Evolutionary conservation across 2,113 vertebrate genomes (phyloP).

Genomic region (Prochilodus magdalenae): DNA sequence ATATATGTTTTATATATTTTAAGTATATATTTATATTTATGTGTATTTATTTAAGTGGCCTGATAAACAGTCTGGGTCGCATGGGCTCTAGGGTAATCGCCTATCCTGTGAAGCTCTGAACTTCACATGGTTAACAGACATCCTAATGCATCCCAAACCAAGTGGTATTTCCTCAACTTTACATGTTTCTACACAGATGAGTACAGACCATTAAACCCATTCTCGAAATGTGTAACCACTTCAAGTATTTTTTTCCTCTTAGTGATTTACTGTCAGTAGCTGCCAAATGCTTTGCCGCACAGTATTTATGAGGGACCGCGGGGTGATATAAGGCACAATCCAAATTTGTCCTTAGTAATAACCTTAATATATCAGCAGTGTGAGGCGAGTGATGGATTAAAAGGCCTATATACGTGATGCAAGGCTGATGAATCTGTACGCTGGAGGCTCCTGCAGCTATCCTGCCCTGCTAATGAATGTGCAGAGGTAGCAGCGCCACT

Average conservation of each 20-base stretch:
- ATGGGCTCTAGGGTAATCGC: no score
- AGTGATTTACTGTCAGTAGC: slow-evolving; percentile 2
- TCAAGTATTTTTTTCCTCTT: slow-evolving; percentile 16
- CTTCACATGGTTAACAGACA: not conserved
- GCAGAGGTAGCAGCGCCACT: slow-evolving; percentile 72
- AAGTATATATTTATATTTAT: no score
- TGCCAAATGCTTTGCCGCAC: slow-evolving; percentile 6
- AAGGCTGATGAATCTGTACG: slow-evolving; percentile 77
- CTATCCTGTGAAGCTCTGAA: no score
- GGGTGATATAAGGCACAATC: slow-evolving; percentile 44
- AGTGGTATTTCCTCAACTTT: not conserved
- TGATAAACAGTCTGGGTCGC: no score
- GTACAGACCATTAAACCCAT: not conserved
- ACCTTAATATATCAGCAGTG: slow-evolving; percentile 79
- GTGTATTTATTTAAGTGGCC: no score
- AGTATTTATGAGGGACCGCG: slow-evolving; percentile 34
- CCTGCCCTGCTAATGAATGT: slow-evolving; percentile 73
- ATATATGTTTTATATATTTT: no score
- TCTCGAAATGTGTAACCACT: not conserved
- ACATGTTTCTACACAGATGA: not conserved
- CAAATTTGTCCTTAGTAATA: slow-evolving; percentile 74
- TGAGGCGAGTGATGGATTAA: slow-evolving; percentile 78
- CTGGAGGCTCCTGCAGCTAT: slow-evolving; percentile 52
- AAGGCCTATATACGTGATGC: slow-evolving; percentile 74
- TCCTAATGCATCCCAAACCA: not conserved